phyloP scores from a whole-genome alignment of 2,888 invertebrate genomes.

The Philonicus albiceps region DNA sequence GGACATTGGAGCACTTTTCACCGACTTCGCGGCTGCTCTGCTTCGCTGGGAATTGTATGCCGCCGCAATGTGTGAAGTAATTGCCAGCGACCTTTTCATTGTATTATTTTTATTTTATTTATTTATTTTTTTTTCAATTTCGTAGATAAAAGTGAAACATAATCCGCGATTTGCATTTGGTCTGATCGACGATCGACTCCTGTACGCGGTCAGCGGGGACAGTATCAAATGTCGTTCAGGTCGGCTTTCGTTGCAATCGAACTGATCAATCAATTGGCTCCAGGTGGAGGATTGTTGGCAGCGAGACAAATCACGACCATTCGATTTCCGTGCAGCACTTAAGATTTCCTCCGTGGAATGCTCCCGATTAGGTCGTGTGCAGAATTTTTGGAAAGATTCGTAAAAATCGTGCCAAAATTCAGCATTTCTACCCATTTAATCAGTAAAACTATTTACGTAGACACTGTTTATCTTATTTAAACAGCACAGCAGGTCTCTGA shows the following conservation, averaged over 20 bases:
- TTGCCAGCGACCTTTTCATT: slow-evolving; percentile 21
- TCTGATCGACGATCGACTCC: background rate
- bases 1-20: slow-evolving; percentile 15
- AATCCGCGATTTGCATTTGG: background rate
- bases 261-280: background rate
- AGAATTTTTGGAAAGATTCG: background rate
- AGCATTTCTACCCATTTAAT: background rate
- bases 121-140: background rate
- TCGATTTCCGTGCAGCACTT: background rate
- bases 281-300: background rate
- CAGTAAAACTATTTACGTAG: background rate
- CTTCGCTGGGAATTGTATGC: background rate
- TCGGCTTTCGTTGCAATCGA: background rate
- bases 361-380: background rate
- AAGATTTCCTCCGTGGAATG: background rate
- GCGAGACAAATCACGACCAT: background rate
- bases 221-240: background rate
- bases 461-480: too few species aligned
- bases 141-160: slow-evolving; percentile 31
- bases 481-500: too few species aligned
- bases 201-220: background rate
- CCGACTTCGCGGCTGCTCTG: background rate
- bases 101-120: too few species aligned
- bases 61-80: slow-evolving; percentile 23
- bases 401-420: background rate